Base-by-base conservation (phyloP, 2,888 invertebrate genomes). In the Andricus quercusramuli region DNA sequence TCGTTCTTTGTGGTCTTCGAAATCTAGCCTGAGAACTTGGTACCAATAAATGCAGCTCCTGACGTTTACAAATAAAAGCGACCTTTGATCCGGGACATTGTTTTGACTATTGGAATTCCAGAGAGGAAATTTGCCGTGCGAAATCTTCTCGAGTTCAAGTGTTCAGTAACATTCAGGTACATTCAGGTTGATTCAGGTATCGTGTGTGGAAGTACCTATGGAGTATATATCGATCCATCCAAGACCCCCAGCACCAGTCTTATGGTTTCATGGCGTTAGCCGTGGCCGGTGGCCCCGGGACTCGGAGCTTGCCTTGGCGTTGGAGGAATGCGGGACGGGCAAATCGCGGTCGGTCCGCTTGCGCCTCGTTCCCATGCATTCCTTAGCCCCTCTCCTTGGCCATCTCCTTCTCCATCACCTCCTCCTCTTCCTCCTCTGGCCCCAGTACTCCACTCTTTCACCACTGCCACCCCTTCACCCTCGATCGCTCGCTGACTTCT, bases 331-430 rank as follows among this genome's bases (percentile, higher is more conserved):
- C 88, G 89, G 89, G 91, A 91, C 92, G 91, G 92, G 91, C 92
- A 92, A 92, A 92, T 92, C 93, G 92, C 92, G 92, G 92, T 91
- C 92, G 90, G 91, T 90, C 90, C 89, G 91, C 90, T 89, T 88
- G 88, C 86, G 89, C 90, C 90, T 90, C 90, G 90, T 90, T 90
- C 91, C 89, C 89, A 90, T 90, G 90, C 91, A 90, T 90, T 90
- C 90, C 89, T 88, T 85, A 78, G 82, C 82, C 85, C 66, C 78
- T 66, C 77, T 82, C 68, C 80, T 78, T 66, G 25, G 51, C 68
- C 80, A 47, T 66, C 78, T 70, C 62, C 56, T 70, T 80, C 74
- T 82, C 77, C 64, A 64, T 47, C 77, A 81, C 80, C 68, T 65
- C 66, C 67, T 32, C 77, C 56, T 70, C 62, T 79, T 78, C 47